Conservation (phyloP, 2,888 invertebrate species). For the Athetis lepigone region DNA sequence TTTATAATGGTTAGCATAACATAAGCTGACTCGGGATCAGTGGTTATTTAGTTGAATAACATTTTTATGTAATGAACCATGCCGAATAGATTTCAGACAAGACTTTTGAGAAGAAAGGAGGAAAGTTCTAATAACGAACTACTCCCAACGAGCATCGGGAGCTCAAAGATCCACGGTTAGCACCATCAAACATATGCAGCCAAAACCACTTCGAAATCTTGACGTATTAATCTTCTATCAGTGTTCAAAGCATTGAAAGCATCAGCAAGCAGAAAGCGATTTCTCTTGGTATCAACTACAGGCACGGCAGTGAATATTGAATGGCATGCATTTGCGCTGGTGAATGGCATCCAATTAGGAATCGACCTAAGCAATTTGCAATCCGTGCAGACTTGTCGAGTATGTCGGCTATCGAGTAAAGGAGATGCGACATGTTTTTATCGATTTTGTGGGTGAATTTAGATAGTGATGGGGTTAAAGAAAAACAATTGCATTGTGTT, state of each 20-base stretch:
- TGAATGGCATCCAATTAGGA: constrained; percentile 57
- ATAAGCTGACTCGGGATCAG: no score
- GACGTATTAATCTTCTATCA: background rate
- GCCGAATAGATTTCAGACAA: no score
- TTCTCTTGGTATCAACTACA: constrained; percentile 16
- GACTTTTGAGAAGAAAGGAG: no score
- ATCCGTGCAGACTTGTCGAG: constrained; percentile 28
- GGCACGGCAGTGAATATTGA: constrained; percentile 26
- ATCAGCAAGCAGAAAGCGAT: constrained; percentile 5
- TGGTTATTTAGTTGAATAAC: no score
- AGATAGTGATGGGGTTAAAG: no score
- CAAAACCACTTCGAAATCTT: background rate
- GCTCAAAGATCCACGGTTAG: no score
- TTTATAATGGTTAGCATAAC: no score
- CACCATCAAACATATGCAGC: no score
- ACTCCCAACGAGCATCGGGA: no score
- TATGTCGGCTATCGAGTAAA: background rate
- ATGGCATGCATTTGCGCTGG: constrained; percentile 33
- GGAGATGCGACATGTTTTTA: background rate
- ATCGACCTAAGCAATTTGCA: constrained; percentile 44
- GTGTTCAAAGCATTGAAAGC: background rate
- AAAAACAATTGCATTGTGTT: no score
- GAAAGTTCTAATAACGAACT: no score
- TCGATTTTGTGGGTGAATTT: constrained; percentile 2
- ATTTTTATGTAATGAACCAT: no score